Evolutionary conservation across 2,888 invertebrate species (phyloP).

Genomic region (Noctua fimbriata): DNA sequence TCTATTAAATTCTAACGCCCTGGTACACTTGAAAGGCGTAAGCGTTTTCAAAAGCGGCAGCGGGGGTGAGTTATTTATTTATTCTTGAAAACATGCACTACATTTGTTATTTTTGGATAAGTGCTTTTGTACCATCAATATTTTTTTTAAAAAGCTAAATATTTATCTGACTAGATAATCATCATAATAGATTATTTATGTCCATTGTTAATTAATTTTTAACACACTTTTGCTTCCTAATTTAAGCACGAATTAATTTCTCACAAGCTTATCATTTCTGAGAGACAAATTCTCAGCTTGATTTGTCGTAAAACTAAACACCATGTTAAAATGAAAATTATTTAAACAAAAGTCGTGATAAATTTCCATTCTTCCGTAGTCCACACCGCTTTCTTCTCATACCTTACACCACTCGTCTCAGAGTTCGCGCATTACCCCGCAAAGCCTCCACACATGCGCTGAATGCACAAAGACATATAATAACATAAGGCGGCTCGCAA

Average conservation of each 20-base stretch:
- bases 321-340: not conserved
- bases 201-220: not conserved
- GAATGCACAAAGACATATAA: constrained; percentile 89
- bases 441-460: constrained; percentile 83
- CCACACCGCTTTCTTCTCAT: constrained; percentile 55
- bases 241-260: not conserved
- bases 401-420: constrained; percentile 52
- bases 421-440: constrained; percentile 77
- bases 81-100: not conserved
- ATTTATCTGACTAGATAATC: not conserved
- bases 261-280: not conserved
- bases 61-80: not conserved
- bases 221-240: not conserved
- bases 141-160: not conserved
- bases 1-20: constrained; percentile 88
- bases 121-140: not conserved
- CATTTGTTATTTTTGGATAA: not conserved
- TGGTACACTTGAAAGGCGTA: constrained; percentile 72
- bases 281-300: not conserved
- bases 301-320: not conserved
- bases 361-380: not conserved
- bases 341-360: not conserved
- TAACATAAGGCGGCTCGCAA: constrained; percentile 88
- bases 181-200: not conserved
- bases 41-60: constrained; percentile 26